Percentiles rank a stretch among this genome's conserved stretches.
These are phyloP conservation scores for Lytechinus pictus DNA, from an alignment of 35 echinoderm and acorn worm species.

Conservation along the genomic window DNA sequence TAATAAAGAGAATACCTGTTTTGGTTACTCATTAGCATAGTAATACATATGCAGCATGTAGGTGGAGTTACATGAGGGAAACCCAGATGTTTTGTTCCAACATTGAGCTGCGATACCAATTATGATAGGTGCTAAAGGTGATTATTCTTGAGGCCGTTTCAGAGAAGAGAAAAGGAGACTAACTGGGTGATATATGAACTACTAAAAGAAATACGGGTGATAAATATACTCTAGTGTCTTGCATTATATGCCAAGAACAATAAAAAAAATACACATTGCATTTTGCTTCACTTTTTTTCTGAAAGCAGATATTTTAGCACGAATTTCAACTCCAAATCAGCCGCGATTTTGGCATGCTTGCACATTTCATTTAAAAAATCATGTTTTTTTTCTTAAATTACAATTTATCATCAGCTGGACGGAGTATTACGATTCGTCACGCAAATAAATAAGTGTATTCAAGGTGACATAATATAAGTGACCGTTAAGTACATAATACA, in stretches of 20 bases:
- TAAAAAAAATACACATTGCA: conserved; percentile 15
- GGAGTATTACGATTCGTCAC: conserved; percentile 24
- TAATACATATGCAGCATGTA: not conserved
- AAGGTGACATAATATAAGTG: conserved; percentile 29
- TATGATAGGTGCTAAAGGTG: not conserved
- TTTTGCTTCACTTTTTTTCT: not conserved
- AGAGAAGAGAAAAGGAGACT: not conserved
- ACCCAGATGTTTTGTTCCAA: not conserved
- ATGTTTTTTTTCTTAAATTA: conserved; percentile 1
- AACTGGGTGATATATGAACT: not conserved
- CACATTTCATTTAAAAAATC: conserved; percentile 15
- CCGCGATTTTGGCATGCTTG: conserved; percentile 36
- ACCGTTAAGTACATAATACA: conserved; percentile 37
- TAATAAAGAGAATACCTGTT: not conserved
- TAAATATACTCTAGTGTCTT: not conserved
- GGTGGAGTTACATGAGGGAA: not conserved
- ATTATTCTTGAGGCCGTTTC: not conserved
- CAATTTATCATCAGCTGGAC: conserved; percentile 27
- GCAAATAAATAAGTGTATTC: conserved; percentile 36
- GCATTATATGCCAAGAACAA: conserved; percentile 3
- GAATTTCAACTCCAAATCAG: not conserved
- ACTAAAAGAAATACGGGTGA: not conserved
- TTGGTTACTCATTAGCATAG: not conserved
- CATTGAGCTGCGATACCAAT: not conserved
- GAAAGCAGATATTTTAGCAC: conserved; percentile 6